Conservation (phyloP, 1,140 invertebrate species). For the Zaprionus kolodkinae region DNA sequence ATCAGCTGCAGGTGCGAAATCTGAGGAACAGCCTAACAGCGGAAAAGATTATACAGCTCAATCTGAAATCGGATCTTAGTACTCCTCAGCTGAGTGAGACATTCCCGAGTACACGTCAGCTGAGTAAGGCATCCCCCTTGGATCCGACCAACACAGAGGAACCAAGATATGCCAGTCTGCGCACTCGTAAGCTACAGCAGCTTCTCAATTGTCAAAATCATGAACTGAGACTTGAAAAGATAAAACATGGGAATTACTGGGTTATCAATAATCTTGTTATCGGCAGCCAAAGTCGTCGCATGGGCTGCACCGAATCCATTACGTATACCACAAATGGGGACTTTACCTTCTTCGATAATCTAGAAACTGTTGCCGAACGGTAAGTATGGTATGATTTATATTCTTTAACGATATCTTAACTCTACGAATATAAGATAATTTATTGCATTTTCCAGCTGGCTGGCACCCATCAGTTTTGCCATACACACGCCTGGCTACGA, state of each 20-base stretch:
- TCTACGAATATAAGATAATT: not conserved
- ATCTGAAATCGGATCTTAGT: no score
- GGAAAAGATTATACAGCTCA: no score
- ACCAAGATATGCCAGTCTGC: not conserved
- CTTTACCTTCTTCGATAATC: slow-evolving; percentile 94
- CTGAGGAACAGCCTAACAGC: no score
- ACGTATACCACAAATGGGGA: slow-evolving; percentile 96
- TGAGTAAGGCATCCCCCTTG: not conserved
- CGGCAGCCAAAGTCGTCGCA: slow-evolving; percentile 84
- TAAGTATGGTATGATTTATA: slow-evolving; percentile 63
- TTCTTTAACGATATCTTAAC: not conserved
- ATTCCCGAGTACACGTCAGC: no score
- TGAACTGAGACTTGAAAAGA: slow-evolving; percentile 85
- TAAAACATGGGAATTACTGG: slow-evolving; percentile 93
- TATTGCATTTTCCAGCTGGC: slow-evolving; percentile 87
- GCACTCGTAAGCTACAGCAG: slow-evolving; percentile 38
- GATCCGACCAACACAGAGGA: not conserved
- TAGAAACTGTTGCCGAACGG: slow-evolving; percentile 90
- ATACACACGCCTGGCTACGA: slow-evolving; percentile 91
- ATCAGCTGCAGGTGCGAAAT: no score
- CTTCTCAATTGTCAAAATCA: slow-evolving; percentile 87
- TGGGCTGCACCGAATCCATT: slow-evolving; percentile 91
- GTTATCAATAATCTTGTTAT: slow-evolving; percentile 93
- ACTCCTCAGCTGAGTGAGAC: no score
- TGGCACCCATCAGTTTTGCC: slow-evolving; percentile 89